These are phyloP conservation scores for Caradrina kadenii DNA, from an alignment of 2,888 invertebrate genomes.

Conservation along the genomic window DNA sequence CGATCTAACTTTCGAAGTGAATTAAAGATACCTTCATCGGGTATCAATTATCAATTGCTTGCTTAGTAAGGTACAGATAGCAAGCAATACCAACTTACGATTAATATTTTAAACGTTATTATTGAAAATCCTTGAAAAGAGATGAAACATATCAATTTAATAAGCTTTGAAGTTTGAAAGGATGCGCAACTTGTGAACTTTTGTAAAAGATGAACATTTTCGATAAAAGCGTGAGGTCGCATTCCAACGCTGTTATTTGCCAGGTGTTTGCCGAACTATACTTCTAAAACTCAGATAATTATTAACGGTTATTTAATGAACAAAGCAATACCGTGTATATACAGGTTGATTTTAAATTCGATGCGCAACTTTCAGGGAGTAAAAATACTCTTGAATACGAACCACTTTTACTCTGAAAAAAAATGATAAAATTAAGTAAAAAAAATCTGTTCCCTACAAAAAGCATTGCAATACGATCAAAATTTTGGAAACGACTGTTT, in stretches of 20 bases:
- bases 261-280: conserved; percentile 8
- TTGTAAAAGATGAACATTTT: conserved; percentile 49
- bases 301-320: not conserved
- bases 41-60: too few species aligned
- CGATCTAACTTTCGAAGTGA: too few species aligned
- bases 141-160: not conserved
- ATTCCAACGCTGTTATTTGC: conserved; percentile 19
- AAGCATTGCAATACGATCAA: too few species aligned
- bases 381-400: too few species aligned
- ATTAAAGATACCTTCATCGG: too few species aligned
- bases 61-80: too few species aligned
- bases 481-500: too few species aligned
- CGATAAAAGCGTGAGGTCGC: conserved; percentile 45
- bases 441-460: too few species aligned
- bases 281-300: conserved; percentile 2
- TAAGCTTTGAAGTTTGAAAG: conserved; percentile 23
- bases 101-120: not conserved
- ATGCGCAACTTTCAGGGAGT: too few species aligned
- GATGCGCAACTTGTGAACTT: conserved; percentile 54
- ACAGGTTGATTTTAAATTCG: too few species aligned
- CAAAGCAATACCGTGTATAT: not conserved
- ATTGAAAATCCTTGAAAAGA: not conserved
- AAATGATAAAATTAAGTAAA: too few species aligned
- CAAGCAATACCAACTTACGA: not conserved
- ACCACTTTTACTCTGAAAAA: too few species aligned